Evolutionary conservation across 2,888 invertebrate species (phyloP).

Genomic region (Odontomyia ornata): DNA sequence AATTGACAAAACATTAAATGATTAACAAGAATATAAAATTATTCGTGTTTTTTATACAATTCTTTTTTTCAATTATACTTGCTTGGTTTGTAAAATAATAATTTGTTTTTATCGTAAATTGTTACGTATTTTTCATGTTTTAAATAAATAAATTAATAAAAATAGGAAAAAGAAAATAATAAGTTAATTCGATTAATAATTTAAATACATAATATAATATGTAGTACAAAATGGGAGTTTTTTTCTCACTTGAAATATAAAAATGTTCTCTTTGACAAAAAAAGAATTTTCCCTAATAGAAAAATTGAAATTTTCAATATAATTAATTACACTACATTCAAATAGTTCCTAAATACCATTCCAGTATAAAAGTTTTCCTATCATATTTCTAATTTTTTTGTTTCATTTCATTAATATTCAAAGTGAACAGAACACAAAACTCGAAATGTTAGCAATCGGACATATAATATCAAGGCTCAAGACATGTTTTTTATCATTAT

Average conservation of each 20-base stretch:
- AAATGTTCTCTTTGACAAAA: conserved; percentile 12
- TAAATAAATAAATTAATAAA: conserved; percentile 32
- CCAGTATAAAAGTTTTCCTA: conserved; percentile 32
- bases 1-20: conserved; percentile 36
- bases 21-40: conserved; percentile 34
- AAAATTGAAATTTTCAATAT: conserved; percentile 14
- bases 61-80: conserved; percentile 5
- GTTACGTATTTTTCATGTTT: not conserved
- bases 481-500: not conserved
- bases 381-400: conserved; percentile 31
- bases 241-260: conserved; percentile 24
- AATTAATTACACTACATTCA: conserved; percentile 8
- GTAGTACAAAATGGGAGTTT: not conserved
- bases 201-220: conserved; percentile 29
- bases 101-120: not conserved
- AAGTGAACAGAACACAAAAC: conserved; percentile 1
- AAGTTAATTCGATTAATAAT: conserved; percentile 41
- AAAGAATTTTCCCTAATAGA: not conserved
- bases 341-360: conserved; percentile 12
- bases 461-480: not conserved
- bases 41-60: conserved; percentile 28
- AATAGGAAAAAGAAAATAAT: conserved; percentile 15
- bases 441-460: not conserved
- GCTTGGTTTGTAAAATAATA: conserved; percentile 9
- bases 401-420: conserved; percentile 24